Base-by-base conservation (phyloP, 2,888 invertebrate species). In the Dyspetes luteomarginatus region DNA sequence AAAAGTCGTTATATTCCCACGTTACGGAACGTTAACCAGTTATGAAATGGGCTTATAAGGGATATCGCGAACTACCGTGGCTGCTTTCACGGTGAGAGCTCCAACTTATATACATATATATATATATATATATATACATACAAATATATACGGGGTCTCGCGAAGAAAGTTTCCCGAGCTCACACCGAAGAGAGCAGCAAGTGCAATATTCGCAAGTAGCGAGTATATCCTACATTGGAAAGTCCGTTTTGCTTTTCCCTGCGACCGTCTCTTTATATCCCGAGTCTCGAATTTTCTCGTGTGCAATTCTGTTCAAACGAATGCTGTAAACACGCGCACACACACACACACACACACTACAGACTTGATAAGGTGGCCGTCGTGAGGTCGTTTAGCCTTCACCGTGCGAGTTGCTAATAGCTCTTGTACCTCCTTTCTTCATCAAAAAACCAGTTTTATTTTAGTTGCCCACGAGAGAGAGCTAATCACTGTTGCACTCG, bases 1-100 rank as follows among this genome's bases (percentile, higher is more conserved):
- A 68, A 56, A 71, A 76, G 43, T 78, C 75, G 78, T 65, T 67
- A 56, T 81, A 79, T 86, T 88, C 86, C 82, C 86, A 87, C 87
- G 90, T 90, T 89, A 90, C 89, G 89, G 90, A 88, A 90, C 89
- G 90, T 88, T 90, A 88, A 88, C 86, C 89, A 89, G 91, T 91
- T 91, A 91, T 90, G 91, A 91, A 91, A 91, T 91, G 89, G 87
- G 85, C 88, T 88, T 89, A 87, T 87, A 89, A 89, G 88, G 88
- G 87, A 86, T 85, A 85, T n/a, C 60, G 83, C 82, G 84, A 75
- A 64, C 73, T 76, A 73, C 73, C 78, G 78, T 85, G 86, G 77
- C 73, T 73, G 88, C 90, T 91, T 91, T 91, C 91, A 87, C 90
- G 87, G 30, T 48, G 82, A 76, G 81, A 85, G 86, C 87, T 86